phyloP scores from a whole-genome alignment of 2,797 vertebrate genomes.

The Cossypha dichroa region DNA sequence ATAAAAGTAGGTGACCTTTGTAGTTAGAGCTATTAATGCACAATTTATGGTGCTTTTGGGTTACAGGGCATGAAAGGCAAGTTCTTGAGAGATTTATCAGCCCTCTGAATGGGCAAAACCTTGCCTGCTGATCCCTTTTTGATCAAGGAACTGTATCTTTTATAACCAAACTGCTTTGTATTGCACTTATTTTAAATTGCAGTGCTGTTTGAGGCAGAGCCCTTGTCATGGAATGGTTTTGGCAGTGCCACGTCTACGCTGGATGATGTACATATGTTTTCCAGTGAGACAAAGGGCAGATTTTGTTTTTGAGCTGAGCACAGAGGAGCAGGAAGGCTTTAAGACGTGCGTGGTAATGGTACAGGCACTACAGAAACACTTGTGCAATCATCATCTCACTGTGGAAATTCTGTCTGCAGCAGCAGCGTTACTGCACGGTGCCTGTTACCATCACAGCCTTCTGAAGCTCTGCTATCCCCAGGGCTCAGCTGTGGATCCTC shows the following conservation, averaged over 20 bases:
- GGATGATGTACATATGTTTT: neutral
- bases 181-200: neutral
- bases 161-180: neutral
- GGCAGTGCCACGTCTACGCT: neutral
- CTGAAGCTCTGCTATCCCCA: neutral
- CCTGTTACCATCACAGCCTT: neutral
- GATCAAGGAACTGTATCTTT: neutral
- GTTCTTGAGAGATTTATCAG: neutral
- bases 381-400: neutral
- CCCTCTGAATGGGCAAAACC: neutral
- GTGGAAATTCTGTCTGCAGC: conserved; percentile 16
- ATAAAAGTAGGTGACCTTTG: neutral
- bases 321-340: neutral
- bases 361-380: neutral
- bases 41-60: neutral
- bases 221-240: neutral
- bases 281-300: neutral
- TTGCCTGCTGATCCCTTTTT: neutral
- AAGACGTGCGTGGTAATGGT: neutral
- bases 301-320: neutral
- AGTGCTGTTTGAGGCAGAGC: neutral
- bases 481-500: neutral
- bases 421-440: neutral
- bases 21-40: neutral
- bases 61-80: neutral